Evolutionary conservation across 1,140 invertebrate genomes (phyloP).

Genomic region (Drosophila pseudoananassae): DNA sequence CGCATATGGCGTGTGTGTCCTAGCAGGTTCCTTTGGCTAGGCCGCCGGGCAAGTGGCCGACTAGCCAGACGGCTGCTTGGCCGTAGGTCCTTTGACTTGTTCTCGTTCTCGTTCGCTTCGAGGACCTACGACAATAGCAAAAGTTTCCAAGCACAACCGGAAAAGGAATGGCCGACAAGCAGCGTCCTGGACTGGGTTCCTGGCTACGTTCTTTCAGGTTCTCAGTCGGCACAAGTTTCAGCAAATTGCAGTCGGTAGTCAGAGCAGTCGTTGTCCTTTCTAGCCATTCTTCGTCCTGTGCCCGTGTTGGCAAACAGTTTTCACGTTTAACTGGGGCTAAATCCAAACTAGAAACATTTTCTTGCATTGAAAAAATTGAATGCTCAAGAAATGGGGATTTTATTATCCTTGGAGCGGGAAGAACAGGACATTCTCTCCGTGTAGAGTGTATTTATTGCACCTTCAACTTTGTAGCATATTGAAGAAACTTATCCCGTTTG

Average conservation of each 20-base stretch:
- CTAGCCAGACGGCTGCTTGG: slow-evolving; percentile 44
- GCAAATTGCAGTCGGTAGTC: slow-evolving; percentile 40
- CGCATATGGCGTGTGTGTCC: slow-evolving; percentile 52
- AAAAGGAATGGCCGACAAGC: slow-evolving; percentile 63
- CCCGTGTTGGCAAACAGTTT: slow-evolving; percentile 33
- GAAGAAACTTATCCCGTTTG: slow-evolving; percentile 20
- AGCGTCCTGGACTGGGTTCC: slow-evolving; percentile 29
- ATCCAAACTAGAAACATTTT: slow-evolving; percentile 36
- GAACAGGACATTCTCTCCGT: neutral
- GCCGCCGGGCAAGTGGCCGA: slow-evolving; percentile 51
- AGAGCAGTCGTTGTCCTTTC: slow-evolving; percentile 29
- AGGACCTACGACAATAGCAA: slow-evolving; percentile 78
- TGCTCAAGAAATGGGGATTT: neutral
- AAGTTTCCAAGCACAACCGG: slow-evolving; percentile 61
- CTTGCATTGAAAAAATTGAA: neutral
- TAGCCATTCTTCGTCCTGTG: slow-evolving; percentile 16
- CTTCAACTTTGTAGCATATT: slow-evolving; percentile 30
- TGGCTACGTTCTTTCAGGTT: slow-evolving; percentile 10
- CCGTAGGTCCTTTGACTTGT: slow-evolving; percentile 42
- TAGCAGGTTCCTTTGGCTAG: slow-evolving; percentile 45
- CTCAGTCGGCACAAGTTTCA: slow-evolving; percentile 22
- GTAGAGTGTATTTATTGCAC: slow-evolving; percentile 2
- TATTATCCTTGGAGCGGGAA: too few species aligned
- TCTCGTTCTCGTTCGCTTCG: slow-evolving; percentile 45
- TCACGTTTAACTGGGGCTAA: slow-evolving; percentile 30